These are phyloP conservation scores for Polymixis flavicincta DNA, from an alignment of 2,888 invertebrate species.

Conservation along the genomic window DNA sequence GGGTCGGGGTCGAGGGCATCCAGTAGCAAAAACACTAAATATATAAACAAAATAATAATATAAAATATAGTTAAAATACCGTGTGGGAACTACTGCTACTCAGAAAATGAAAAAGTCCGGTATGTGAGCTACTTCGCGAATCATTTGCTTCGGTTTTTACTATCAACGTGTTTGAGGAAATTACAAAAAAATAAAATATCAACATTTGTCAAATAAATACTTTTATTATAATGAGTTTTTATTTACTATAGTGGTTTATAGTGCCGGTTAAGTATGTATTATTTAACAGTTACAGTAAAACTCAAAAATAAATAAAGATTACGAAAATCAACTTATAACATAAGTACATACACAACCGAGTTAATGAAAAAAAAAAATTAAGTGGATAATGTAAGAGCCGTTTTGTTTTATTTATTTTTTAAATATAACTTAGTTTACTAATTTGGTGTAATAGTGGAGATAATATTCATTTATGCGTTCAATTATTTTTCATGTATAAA, in stretches of 20 bases:
- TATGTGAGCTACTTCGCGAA: constrained; percentile 88
- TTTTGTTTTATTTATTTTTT: constrained; percentile 72
- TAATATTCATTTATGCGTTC: constrained; percentile 77
- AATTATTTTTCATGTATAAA: constrained; percentile 74
- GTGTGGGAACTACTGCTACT: constrained; percentile 86
- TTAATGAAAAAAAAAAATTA: constrained; percentile 81
- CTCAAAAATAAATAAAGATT: constrained; percentile 82
- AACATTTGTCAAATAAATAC: constrained; percentile 85
- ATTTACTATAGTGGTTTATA: constrained; percentile 84
- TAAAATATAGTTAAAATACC: constrained; percentile 75
- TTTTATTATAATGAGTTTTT: constrained; percentile 88
- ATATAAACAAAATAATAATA: constrained; percentile 78
- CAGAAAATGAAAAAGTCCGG: constrained; percentile 80
- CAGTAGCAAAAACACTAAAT: constrained; percentile 86
- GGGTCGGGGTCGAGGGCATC: constrained; percentile 88
- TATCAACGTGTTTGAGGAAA: constrained; percentile 70
- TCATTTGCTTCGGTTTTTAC: constrained; percentile 46
- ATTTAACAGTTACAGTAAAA: constrained; percentile 89
- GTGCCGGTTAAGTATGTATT: constrained; percentile 89
- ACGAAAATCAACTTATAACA: constrained; percentile 84
- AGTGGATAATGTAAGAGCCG: constrained; percentile 78
- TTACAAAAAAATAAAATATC: constrained; percentile 84
- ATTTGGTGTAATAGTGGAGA: constrained; percentile 87
- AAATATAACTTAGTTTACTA: constrained; percentile 75
- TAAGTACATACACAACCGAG: constrained; percentile 91